Base-by-base conservation (phyloP, 2,113 vertebrate species). In the Kryptolebias marmoratus region DNA sequence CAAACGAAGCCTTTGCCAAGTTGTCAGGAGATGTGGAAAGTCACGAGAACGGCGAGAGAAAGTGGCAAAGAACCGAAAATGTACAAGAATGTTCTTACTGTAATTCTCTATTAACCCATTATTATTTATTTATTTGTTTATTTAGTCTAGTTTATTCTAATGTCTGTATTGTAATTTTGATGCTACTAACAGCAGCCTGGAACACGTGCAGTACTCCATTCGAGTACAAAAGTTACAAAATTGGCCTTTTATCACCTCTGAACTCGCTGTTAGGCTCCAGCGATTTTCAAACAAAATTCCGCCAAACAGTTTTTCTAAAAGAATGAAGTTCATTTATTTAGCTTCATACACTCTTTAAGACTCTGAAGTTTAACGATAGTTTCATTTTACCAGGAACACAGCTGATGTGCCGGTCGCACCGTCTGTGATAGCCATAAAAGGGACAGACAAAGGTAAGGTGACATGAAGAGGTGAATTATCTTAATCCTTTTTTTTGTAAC, bases 361-460 rank as follows among this genome's bases (percentile, higher is more conserved):
- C 22, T 53, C 50, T 27, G 2, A 5, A 27, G 7, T 10, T 27
- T 53, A 27, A 53, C 14, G 3, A 22, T 2, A 31, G 22, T 55
- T 69, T 60, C 73, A 52, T 72, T 64, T 77, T 14, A 57, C 27
- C 64, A 88, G 85, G 64, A 85, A 57, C 62, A 64, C 18, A 32
- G 28, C 57, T 22, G 80, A 67, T 5, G 58, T 45, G 36, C 57
- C 77, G 0, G 45, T 54, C 0, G 55, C 73, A 36, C 69, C 80
- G 0, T 87, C 83, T 45, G 85, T 90, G 18, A 87, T 89, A 14
- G 86, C 87, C 4, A 14, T 88, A 68, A 90, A 82, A 79, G 83
- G 79, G 74, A 45, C 44, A 0, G 76, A 86, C 28, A 77, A 71
- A 76, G 85, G 88, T 93, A 73, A 65, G 13, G n/a, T 36, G 4